Evolutionary conservation across 1,140 invertebrate genomes (phyloP).

Genomic region (Ladona fulva): DNA sequence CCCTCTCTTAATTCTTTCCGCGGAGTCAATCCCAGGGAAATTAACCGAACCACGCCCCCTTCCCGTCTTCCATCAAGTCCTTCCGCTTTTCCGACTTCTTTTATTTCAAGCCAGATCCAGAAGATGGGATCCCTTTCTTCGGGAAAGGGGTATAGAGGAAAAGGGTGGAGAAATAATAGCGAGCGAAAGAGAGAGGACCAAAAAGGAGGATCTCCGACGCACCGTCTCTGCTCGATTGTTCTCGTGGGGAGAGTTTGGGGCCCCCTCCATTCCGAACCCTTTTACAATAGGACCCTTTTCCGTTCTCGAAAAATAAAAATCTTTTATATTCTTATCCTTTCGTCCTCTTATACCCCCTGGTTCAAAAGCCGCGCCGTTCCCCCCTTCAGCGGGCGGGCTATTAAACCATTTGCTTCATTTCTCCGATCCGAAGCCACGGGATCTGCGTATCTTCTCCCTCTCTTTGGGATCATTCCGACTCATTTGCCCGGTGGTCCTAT

Average conservation of each 20-base stretch:
- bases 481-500: too few relatives aligned
- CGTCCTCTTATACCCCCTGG: background rate
- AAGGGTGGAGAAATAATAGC: background rate
- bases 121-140: too few relatives aligned
- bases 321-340: background rate
- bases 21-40: slow-evolving; percentile 2
- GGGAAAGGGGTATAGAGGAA: too few relatives aligned
- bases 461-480: too few relatives aligned
- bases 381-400: background rate
- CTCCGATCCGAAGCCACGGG: too few relatives aligned
- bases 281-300: background rate
- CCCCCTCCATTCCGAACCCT: background rate
- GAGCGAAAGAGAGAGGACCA: background rate
- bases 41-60: background rate
- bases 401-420: too few relatives aligned
- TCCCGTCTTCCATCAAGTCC: background rate
- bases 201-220: background rate
- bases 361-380: background rate
- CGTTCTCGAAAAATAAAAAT: background rate
- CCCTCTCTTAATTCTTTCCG: background rate
- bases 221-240: background rate
- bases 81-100: background rate
- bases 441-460: too few relatives aligned
- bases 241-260: background rate
- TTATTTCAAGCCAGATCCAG: too few relatives aligned